Evolutionary conservation across 2,113 vertebrate genomes (phyloP), one percentile per base, ranked within the genome.

Genomic region (Athene cunicularia): DNA sequence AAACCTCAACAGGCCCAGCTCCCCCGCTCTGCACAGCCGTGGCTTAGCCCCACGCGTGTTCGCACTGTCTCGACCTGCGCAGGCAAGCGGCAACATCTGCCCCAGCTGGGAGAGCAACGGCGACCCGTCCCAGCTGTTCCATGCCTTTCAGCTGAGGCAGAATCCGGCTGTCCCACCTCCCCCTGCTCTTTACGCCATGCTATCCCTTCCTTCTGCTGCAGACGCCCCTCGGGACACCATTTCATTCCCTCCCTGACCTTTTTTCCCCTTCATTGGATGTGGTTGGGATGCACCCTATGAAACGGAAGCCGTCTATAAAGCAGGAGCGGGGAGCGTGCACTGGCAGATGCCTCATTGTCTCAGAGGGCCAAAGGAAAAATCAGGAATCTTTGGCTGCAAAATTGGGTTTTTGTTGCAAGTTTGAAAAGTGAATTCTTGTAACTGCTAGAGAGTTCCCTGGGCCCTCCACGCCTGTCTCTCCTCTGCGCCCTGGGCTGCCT

Each of bases 171-270:
- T 66, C 39, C 37, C 52, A 15, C n/a, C 52, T 66, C 79, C 58
- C 43, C 59, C 26, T 17, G 68, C 76, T 70, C 24, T 45, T 58
- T 9, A 16, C 58, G 5, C 39, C 5, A 1, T 3, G 12, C 37
- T 28, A 1, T 9, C 39, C 77, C 52, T 73, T n/a, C 53, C 82
- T 50, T 35, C 82, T 41, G 63, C 87, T 59, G 50, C 70, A 2
- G 3, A 2, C 13, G 5, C 26, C 33, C 71, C 1, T 0, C 2
- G 33, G 33, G 79, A 60, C 71, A 30, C 20, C 15, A 1, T 37
- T 22, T 13, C 12, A 3, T 28, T 53, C 64, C 58, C 35, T 28
- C 17, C 49, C 52, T 32, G 52, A 14, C 35, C 21, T 62, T 39
- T 55, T 74, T 55, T 80, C 37, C 30, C 59, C 55, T 20, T 17